These are phyloP conservation scores for Gopherus evgoodei DNA, from an alignment of 2,113 vertebrate species.

Conservation along the genomic window DNA sequence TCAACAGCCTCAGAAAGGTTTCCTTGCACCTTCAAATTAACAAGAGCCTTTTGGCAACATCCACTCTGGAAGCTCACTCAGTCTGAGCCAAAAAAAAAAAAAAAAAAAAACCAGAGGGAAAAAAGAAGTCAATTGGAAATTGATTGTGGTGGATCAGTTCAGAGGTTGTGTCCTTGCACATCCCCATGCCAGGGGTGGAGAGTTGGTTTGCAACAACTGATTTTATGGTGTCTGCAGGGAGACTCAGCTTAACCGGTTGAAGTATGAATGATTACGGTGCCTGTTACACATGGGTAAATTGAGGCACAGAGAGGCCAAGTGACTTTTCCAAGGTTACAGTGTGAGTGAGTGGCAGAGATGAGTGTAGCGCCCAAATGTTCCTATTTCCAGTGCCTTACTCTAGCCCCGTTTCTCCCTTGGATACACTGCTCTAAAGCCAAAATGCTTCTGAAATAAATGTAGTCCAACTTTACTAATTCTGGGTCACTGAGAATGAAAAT, in stretches of 20 bases:
- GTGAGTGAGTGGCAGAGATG: neutral
- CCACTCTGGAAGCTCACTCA: neutral
- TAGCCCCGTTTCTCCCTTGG: neutral
- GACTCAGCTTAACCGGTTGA: neutral
- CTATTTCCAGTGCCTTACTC: neutral
- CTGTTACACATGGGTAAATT: neutral
- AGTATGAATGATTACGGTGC: neutral
- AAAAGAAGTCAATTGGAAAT: neutral
- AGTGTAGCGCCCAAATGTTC: neutral
- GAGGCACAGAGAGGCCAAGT: neutral
- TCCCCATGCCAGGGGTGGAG: neutral
- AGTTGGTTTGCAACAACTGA: neutral
- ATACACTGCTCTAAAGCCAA: too few relatives aligned
- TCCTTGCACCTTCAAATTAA: neutral
- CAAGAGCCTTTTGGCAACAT: neutral
- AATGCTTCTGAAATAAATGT: too few relatives aligned
- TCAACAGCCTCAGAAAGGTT: neutral
- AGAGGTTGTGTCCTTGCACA: neutral
- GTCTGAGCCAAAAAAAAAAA: neutral
- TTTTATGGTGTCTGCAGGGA: neutral
- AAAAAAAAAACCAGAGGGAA: neutral
- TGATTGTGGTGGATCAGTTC: neutral
- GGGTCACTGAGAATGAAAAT: too few relatives aligned
- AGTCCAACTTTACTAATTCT: too few relatives aligned
- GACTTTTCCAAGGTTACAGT: neutral